Percentiles rank a stretch among this genome's conserved stretches.
phyloP scores from a whole-genome alignment of 2,888 invertebrate genomes.

The Lithosia quadra region DNA sequence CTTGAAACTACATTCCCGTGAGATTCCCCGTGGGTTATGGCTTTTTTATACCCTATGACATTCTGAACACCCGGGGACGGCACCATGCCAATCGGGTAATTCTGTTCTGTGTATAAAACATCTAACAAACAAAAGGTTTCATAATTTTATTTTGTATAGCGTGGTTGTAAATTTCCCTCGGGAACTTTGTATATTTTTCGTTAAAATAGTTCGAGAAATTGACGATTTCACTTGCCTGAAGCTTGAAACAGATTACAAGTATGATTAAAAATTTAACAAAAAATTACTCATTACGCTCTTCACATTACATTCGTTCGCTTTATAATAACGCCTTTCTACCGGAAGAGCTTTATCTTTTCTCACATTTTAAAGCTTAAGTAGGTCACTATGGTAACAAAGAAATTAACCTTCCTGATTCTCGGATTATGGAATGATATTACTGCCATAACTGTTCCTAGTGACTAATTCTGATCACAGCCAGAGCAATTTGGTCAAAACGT shows the following conservation, averaged over 20 bases:
- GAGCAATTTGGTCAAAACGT: neutral
- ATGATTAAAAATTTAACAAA: neutral
- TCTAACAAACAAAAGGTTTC: slow-evolving; percentile 12
- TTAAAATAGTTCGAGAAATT: slow-evolving; percentile 12
- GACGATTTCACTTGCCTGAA: neutral
- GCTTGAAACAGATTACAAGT: neutral
- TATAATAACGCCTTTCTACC: neutral
- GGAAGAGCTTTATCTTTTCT: neutral
- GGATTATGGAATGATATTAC: neutral
- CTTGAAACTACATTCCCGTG: slow-evolving; percentile 9
- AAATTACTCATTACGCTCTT: no score
- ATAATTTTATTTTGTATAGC: slow-evolving; percentile 9
- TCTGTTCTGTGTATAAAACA: slow-evolving; percentile 5
- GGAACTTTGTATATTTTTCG: slow-evolving; percentile 14
- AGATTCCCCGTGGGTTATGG: slow-evolving; percentile 8
- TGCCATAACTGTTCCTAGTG: neutral
- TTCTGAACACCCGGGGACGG: neutral
- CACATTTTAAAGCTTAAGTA: neutral
- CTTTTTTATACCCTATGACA: slow-evolving; percentile 15
- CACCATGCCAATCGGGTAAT: slow-evolving; percentile 6
- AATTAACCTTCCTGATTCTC: neutral
- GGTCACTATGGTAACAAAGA: neutral
- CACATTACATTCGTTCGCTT: no score
- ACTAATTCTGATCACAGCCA: neutral
- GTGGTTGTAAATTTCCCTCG: slow-evolving; percentile 17